Evolutionary conservation across 2,113 vertebrate genomes (phyloP).

Genomic region (Galeopterus variegatus): DNA sequence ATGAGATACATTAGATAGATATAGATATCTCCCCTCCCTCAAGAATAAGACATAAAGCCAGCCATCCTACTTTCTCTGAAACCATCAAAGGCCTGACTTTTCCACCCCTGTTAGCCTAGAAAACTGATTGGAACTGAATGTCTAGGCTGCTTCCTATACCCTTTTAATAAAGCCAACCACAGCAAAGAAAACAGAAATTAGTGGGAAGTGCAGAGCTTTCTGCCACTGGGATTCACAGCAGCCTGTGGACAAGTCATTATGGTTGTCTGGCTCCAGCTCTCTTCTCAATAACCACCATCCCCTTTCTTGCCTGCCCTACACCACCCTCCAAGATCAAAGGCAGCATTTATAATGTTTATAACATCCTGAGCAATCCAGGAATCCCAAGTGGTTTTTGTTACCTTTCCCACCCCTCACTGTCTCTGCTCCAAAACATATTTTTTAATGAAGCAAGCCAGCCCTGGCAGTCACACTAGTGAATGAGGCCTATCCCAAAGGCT

Average conservation of each 20-base stretch:
- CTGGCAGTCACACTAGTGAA: neutral
- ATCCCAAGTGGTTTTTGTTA: conserved; percentile 83
- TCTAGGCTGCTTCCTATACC: conserved; percentile 89
- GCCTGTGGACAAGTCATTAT: conserved; percentile 84
- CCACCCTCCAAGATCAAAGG: conserved; percentile 88
- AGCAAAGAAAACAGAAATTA: conserved; percentile 85
- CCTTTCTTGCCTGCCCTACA: conserved; percentile 16
- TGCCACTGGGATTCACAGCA: conserved; percentile 83
- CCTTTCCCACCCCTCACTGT: conserved; percentile 83
- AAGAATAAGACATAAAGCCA: conserved; percentile 16
- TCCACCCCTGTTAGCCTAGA: conserved; percentile 55
- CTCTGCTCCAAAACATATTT: conserved; percentile 78
- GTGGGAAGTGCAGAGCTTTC: conserved; percentile 78
- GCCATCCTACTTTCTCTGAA: conserved; percentile 11
- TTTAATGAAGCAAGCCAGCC: conserved; percentile 74
- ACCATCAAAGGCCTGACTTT: neutral
- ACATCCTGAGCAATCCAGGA: conserved; percentile 89
- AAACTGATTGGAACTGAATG: conserved; percentile 83
- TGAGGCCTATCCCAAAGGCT: neutral
- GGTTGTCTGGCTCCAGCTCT: conserved; percentile 67
- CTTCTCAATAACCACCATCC: conserved; percentile 45
- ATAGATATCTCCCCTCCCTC: neutral
- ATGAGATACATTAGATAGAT: neutral
- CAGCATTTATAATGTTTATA: conserved; percentile 85
- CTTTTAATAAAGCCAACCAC: conserved; percentile 88